Evolutionary conservation across 2,797 vertebrate species (phyloP), one percentile per base, ranked within the genome.

Genomic region (Urosaurus nigricauda): DNA sequence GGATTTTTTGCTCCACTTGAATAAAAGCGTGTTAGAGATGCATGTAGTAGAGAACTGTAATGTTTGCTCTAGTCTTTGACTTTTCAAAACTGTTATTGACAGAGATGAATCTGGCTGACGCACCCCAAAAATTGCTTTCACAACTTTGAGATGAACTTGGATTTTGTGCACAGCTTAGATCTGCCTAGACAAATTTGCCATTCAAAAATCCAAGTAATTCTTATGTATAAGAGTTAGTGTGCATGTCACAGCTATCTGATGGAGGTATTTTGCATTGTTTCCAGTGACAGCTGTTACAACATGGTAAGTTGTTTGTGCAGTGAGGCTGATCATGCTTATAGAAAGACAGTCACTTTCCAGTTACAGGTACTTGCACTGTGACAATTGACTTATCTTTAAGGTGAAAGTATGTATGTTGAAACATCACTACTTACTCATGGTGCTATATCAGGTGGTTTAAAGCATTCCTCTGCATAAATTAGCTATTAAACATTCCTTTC

Each of bases 91-190:
- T 58, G 65, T 60, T 37, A 16, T 35, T 75, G 51, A 65, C 32
- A 83, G 24, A 60, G 29, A 43, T 6, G 14, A 78, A 88, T 70
- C 63, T 84, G 19, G 35, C 70, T 32, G 81, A 5, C n/a, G 80
- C 29, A n/a, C 90, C 0, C 71, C 74, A 56, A 37, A 51, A 75
- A 19, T 71, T 94, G 90, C 92, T 93, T 88, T 91, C 26, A 85
- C 81, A 35, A 16, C 14, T 84, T 47, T 78, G 21, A 91, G 87
- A 87, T 89, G 24, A 40, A 79, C 35, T 91, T 87, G 56, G 0
- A 9, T 53, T 88, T 68, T 86, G 5, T 85, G 63, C 32, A 37
- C 32, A 35, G 19, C 74, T 56, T 35, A 40, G 19, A 56, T 43
- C 70, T 51, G 40, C 87, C 74, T 5, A 19, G 8, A 60, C 32